A percentile compares a stretch with the other conserved stretches of the same genome.
These are phyloP conservation scores for Steinernema feltiae DNA, from an alignment of 1,140 invertebrate genomes.

Conservation along the genomic window DNA sequence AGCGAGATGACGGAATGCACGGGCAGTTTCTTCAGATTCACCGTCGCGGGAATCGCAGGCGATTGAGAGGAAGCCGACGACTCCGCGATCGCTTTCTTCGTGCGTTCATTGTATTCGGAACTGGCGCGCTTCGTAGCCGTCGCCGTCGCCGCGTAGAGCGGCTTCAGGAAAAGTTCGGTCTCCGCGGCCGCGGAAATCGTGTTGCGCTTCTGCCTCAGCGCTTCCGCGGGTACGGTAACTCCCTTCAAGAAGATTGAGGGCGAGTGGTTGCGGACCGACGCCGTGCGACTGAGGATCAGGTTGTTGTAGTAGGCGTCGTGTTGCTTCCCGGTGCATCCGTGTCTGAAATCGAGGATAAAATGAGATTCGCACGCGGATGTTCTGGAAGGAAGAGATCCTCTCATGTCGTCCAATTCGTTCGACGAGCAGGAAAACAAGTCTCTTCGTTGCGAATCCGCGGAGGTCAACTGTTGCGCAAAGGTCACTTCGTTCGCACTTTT, in stretches of 20 bases:
- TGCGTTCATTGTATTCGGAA: constrained; percentile 37
- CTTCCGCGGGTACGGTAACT: neutral
- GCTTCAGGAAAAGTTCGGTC: constrained; percentile 33
- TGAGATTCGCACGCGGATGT: no score
- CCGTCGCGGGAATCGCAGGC: neutral
- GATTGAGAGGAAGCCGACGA: neutral
- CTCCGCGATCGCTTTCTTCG: neutral
- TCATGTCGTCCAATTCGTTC: no score
- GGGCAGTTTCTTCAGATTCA: neutral
- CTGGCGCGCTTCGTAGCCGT: constrained; percentile 16
- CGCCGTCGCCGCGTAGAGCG: constrained; percentile 25
- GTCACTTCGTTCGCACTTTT: neutral
- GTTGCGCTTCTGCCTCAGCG: neutral
- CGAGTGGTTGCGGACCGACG: neutral
- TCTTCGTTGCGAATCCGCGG: constrained; percentile 3
- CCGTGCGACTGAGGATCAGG: constrained; percentile 19
- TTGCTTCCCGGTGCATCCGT: constrained; percentile 11
- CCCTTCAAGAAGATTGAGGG: neutral
- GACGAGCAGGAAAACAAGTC: no score
- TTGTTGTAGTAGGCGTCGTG: constrained; percentile 13
- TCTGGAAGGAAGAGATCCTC: no score
- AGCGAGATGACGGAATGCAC: neutral
- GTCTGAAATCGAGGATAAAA: neutral
- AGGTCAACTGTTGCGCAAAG: neutral
- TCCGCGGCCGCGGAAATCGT: constrained; percentile 10